Evolutionary conservation across 2,113 vertebrate species (phyloP), one percentile per base, ranked within the genome.

Genomic region (Perca flavescens): DNA sequence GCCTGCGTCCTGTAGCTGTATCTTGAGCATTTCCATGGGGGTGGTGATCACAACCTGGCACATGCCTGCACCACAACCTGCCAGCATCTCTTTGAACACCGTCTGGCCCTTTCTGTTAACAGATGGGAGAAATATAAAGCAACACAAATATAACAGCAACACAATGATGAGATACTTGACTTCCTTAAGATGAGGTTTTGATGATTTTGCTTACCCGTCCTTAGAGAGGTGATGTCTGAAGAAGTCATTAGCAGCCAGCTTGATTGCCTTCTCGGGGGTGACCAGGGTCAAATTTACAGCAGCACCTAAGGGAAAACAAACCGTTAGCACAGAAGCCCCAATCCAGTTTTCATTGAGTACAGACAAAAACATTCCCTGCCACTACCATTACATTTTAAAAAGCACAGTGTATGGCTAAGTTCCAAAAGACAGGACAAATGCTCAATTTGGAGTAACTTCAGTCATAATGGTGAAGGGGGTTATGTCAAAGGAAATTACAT

Each of bases 1-100:
- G 50, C 96, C 96, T 13, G 96, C 96, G 75, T 97, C 96, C 84
- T 97, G 96, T 0, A 97, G 85, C 86, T 96, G 96, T 56, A 97
- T 97, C 91, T 97, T 97, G 6, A 97, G 94, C 96, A 97, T 97
- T 78, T 97, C 96, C 96, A 96, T 97, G 6, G 96, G 96, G 21
- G 96, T 96, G 25, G 96, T 97, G 65, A 97, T 64, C 63, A 97
- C 58, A 14, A 96, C 96, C 72, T 96, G 96, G 57, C 95, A 96
- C 89, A 95, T 95, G 77, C 96, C 96, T 0, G 96, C 96, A 68
- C 94, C 95, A 81, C 96, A 96, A 1, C 96, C 96, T 21, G 96
- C 95, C 89, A 97, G 74, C 96, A 97, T 97, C 86, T 97, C 96
- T 92, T 92, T 96, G 19, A 94, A 84, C 58, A 97, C 91, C 0